A percentile compares a stretch with the other conserved stretches of the same genome.
Evolutionary conservation across 2,888 invertebrate species (phyloP).

Genomic region (Luperina nickerlii): DNA sequence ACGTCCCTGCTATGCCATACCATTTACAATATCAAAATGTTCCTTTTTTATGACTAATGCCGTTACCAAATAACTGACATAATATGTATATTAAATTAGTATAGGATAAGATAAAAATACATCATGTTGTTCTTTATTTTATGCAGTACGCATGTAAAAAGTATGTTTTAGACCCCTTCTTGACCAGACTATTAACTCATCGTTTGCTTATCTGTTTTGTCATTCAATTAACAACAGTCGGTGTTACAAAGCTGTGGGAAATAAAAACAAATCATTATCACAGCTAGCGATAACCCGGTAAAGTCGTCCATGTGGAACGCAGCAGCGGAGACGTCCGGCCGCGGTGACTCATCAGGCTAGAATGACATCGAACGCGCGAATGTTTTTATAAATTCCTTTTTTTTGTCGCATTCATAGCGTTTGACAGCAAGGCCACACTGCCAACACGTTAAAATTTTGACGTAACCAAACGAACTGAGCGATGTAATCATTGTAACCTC

Average conservation of each 20-base stretch:
- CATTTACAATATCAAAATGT: slow-evolving; percentile 13
- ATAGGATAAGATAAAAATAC: slow-evolving; percentile 44
- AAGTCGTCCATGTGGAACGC: slow-evolving; percentile 68
- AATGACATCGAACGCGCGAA: slow-evolving; percentile 77
- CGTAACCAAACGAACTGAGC: slow-evolving; percentile 73
- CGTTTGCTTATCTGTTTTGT: slow-evolving; percentile 67
- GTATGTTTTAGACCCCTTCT: slow-evolving; percentile 32
- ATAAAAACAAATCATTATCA: slow-evolving; percentile 82
- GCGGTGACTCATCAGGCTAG: slow-evolving; percentile 77
- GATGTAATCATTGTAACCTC: slow-evolving; percentile 76
- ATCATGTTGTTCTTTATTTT: slow-evolving; percentile 23
- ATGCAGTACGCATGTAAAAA: slow-evolving; percentile 22
- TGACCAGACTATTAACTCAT: slow-evolving; percentile 51
- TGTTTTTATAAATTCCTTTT: slow-evolving; percentile 69
- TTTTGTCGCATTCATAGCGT: slow-evolving; percentile 67
- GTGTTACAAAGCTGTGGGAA: slow-evolving; percentile 74
- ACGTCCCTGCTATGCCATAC: slow-evolving; percentile 31
- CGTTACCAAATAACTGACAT: slow-evolving; percentile 43
- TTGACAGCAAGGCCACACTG: slow-evolving; percentile 76
- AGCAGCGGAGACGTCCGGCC: slow-evolving; percentile 72
- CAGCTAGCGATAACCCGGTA: slow-evolving; percentile 76
- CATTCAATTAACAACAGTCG: slow-evolving; percentile 71
- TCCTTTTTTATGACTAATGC: slow-evolving; percentile 31
- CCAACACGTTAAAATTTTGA: slow-evolving; percentile 71
- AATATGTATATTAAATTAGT: slow-evolving; percentile 42